Evolutionary conservation across 2,113 vertebrate species (phyloP).

Genomic region (Girardinichthys multiradiatus): DNA sequence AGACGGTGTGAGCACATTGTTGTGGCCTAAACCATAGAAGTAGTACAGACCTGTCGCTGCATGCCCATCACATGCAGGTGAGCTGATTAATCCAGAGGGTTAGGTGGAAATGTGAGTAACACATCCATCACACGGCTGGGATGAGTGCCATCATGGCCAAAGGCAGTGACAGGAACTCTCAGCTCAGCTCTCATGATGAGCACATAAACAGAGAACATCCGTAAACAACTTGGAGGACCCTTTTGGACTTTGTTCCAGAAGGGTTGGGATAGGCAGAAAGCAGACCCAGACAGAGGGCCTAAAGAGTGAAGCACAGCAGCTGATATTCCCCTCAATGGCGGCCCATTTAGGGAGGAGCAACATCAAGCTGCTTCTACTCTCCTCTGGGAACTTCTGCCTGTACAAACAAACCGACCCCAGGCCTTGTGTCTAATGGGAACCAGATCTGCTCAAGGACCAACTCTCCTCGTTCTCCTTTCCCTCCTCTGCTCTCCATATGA

Average conservation of each 20-base stretch:
- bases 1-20: conserved; percentile 39
- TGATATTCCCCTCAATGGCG: conserved; percentile 66
- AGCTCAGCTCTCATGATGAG: conserved; percentile 56
- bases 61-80: conserved; percentile 51
- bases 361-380: conserved; percentile 68
- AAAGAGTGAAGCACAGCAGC: conserved; percentile 65
- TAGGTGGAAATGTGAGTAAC: conserved; percentile 50
- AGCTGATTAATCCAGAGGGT: conserved; percentile 52
- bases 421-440: conserved; percentile 84
- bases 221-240: conserved; percentile 72
- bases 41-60: conserved; percentile 69
- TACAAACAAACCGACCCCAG: conserved; percentile 76
- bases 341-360: conserved; percentile 67
- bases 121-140: conserved; percentile 42
- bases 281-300: conserved; percentile 48
- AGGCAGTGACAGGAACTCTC: conserved; percentile 47
- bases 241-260: conserved; percentile 68
- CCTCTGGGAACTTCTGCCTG: conserved; percentile 77
- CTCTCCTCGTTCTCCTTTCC: conserved; percentile 47
- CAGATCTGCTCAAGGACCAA: conserved; percentile 76
- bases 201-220: conserved; percentile 75
- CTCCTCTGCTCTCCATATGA: conserved; percentile 20
- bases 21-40: conserved; percentile 68
- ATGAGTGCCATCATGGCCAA: conserved; percentile 43
- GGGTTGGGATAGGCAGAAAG: conserved; percentile 62